Evolutionary conservation across 2,113 vertebrate genomes (phyloP).

Genomic region (Salvator merianae): DNA sequence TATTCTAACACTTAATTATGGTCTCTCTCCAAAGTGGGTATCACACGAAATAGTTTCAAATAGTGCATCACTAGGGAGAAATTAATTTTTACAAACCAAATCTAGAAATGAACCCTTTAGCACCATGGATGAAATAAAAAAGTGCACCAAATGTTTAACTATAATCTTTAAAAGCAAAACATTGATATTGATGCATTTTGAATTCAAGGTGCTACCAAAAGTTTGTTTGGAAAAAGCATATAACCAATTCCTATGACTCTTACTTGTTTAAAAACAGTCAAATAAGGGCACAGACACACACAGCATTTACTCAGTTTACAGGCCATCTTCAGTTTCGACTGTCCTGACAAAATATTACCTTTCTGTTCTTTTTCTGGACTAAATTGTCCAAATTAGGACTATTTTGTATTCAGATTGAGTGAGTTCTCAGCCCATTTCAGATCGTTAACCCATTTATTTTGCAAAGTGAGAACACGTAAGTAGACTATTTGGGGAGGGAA

Average conservation of each 20-base stretch:
- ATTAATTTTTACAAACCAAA: background rate
- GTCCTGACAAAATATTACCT: too few relatives aligned
- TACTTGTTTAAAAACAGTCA: background rate
- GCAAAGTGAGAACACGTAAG: too few relatives aligned
- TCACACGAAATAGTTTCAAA: background rate
- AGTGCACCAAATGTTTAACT: background rate
- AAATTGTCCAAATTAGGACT: too few relatives aligned
- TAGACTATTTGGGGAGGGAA: too few relatives aligned
- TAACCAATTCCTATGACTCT: background rate
- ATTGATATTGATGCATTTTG: background rate
- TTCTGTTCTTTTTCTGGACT: too few relatives aligned
- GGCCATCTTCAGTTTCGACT: too few relatives aligned
- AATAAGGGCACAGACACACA: background rate
- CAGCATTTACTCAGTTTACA: too few relatives aligned
- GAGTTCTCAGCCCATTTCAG: too few relatives aligned
- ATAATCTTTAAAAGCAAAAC: too few relatives aligned
- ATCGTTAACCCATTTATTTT: too few relatives aligned
- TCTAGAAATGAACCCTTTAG: background rate
- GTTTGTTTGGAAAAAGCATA: background rate
- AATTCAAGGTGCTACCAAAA: background rate
- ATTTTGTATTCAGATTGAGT: background rate
- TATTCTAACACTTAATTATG: background rate
- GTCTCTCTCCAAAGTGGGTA: background rate
- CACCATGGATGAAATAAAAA: background rate
- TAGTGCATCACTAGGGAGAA: background rate